A percentile compares a stretch with the other conserved stretches of the same genome.
Evolutionary conservation across 2,113 vertebrate species (phyloP).

Genomic region (Morone chrysops): DNA sequence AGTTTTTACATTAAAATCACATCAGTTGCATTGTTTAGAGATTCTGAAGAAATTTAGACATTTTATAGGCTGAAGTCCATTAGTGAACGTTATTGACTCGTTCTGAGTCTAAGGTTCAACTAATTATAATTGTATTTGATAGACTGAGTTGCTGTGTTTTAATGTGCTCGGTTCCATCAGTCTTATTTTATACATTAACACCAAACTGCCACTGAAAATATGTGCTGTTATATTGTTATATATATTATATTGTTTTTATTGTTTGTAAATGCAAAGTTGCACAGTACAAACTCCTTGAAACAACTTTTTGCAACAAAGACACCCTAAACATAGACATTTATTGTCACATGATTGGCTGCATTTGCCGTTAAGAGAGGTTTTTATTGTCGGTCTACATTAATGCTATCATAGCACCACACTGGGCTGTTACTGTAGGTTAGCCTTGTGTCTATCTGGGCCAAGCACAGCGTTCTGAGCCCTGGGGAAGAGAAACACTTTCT

Average conservation of each 20-base stretch:
- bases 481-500: conserved; percentile 65
- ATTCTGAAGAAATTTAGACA: background rate
- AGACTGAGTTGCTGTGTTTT: too few relatives aligned
- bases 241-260: too few relatives aligned
- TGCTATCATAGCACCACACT: background rate
- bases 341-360: background rate
- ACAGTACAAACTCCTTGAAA: background rate
- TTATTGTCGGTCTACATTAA: conserved; percentile 12
- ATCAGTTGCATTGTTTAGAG: background rate
- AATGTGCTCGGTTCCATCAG: background rate
- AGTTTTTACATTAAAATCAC: background rate
- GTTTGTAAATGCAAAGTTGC: background rate
- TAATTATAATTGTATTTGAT: background rate
- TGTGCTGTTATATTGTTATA: background rate
- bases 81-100: background rate
- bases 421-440: conserved; percentile 34
- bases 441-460: conserved; percentile 61
- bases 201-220: too few relatives aligned
- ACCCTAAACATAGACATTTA: background rate
- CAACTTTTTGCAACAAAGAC: background rate
- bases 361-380: background rate
- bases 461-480: conserved; percentile 37
- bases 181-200: background rate
- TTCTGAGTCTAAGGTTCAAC: background rate
- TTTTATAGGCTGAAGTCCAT: background rate